Evolutionary conservation across 2,113 vertebrate genomes (phyloP).

Genomic region (Mus pahari): DNA sequence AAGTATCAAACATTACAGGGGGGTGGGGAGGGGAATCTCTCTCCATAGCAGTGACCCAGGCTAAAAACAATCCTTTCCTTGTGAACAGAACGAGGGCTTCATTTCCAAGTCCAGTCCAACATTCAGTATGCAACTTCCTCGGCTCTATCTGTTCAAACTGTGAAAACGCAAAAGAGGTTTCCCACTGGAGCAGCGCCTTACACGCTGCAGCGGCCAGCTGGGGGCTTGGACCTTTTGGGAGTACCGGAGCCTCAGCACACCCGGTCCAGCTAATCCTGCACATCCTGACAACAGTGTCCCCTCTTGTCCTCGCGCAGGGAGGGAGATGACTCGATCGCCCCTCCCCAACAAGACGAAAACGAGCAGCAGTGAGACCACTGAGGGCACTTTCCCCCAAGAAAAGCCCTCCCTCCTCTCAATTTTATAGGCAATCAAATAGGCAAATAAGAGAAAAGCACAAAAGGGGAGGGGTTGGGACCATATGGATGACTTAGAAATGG

Average conservation of each 20-base stretch:
- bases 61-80: constrained; percentile 90
- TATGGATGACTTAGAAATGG: neutral
- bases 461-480: neutral
- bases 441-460: neutral
- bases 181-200: neutral
- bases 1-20: constrained; percentile 90
- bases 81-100: constrained; percentile 86
- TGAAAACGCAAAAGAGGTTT: constrained; percentile 67
- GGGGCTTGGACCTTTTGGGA: constrained; percentile 56
- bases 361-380: neutral
- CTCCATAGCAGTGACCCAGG: constrained; percentile 87
- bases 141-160: constrained; percentile 86
- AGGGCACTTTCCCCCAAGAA: neutral
- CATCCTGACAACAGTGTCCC: constrained; percentile 44
- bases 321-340: neutral
- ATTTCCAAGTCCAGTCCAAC: constrained; percentile 83
- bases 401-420: neutral
- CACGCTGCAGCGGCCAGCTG: constrained; percentile 24
- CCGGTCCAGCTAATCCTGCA: constrained; percentile 49
- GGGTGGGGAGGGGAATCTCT: constrained; percentile 82
- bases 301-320: constrained; percentile 72
- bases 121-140: constrained; percentile 87
- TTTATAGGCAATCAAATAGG: neutral
- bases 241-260: constrained; percentile 10
- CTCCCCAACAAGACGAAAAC: neutral